Base-by-base conservation (phyloP, 2,797 vertebrate genomes). In the Balearica regulorum region DNA sequence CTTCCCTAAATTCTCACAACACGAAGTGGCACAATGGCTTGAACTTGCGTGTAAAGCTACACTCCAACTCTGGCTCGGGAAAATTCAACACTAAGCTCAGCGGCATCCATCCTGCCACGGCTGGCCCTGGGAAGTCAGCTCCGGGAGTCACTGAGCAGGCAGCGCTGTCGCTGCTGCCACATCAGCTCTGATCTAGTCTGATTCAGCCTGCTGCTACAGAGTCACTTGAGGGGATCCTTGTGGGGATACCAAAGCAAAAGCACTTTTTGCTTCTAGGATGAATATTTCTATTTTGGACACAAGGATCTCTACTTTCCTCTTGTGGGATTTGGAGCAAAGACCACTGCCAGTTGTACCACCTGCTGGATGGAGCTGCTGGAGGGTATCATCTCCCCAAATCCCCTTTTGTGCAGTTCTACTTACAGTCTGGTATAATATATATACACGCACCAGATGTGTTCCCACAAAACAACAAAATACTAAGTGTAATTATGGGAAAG, bases 181-280 rank as follows among this genome's bases (percentile, higher is more conserved):
- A 94, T 96, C 96, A 94, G 71, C 75, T 96, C 94, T 93, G 81
- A 96, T 92, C 87, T 71, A 61, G 25, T 89, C 68, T 92, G 89
- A 83, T 96, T 89, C 92, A 77, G 82, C 87, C 89, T 96, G 94
- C 92, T 96, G 96, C 94, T 96, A 25, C 11, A 0, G n/a, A 73
- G 89, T 80, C 89, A 65, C 94, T 91, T 65, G 84, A 93, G 89
- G 71, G 75, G 55, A 82, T 60, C 66, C 92, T 95, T 87, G 43
- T n/a, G 77, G 90, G 81, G 43, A 92, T 96, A 79, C 77, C 75
- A 79, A 66, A 64, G 81, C 80, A 92, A 89, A 95, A 92, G 24
- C 58, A n/a, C 37, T 77, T 91, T 76, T 90, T 92, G 57, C 53
- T 94, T 91, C 78, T 53, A 83, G 57, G 68, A 89, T 91, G 87